Evolutionary conservation across 2,888 invertebrate species (phyloP).

Genomic region (Carabus problematicus): DNA sequence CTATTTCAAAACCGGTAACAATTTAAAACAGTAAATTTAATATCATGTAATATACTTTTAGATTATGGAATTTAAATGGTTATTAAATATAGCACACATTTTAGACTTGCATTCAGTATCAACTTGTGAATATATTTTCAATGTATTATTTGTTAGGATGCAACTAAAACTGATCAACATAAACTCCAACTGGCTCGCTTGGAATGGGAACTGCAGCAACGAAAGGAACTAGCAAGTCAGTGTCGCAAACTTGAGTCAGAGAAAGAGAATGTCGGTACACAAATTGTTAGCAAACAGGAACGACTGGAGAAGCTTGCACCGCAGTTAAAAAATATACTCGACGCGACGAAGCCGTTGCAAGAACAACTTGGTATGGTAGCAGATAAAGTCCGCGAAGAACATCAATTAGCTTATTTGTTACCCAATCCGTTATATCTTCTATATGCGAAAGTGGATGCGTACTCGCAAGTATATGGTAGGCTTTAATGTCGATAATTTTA

Average conservation of each 20-base stretch:
- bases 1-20: conserved; percentile 71
- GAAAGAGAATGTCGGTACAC: conserved; percentile 78
- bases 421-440: conserved; percentile 85
- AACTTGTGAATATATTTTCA: neutral
- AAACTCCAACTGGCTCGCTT: conserved; percentile 83
- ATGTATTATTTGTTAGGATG: conserved; percentile 61
- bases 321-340: conserved; percentile 73
- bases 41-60: neutral
- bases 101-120: too few relatives aligned
- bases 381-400: conserved; percentile 80
- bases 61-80: neutral
- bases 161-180: conserved; percentile 75
- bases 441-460: conserved; percentile 84
- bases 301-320: conserved; percentile 84
- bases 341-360: conserved; percentile 87
- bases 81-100: too few relatives aligned
- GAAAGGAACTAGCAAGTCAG: conserved; percentile 80
- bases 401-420: conserved; percentile 75
- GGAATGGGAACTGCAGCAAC: conserved; percentile 90
- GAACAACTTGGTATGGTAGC: conserved; percentile 83
- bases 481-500: conserved; percentile 43
- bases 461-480: conserved; percentile 76
- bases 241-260: conserved; percentile 77
- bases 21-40: neutral
- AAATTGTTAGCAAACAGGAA: conserved; percentile 77